Base-by-base conservation (phyloP, 2,888 invertebrate genomes). In the Morpho achilles region DNA sequence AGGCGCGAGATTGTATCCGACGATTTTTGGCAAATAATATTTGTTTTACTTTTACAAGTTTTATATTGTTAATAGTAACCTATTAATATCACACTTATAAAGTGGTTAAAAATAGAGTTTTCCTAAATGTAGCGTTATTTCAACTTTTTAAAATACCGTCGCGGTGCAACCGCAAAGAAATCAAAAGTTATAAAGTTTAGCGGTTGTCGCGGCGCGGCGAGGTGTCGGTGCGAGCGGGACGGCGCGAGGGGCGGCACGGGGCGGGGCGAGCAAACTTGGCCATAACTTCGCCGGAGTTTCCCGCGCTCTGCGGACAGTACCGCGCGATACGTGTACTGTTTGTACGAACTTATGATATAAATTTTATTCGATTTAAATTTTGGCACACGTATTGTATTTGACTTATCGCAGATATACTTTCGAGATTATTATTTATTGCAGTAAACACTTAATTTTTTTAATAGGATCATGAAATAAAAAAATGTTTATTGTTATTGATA, bases 211-310 rank as follows among this genome's bases (percentile, higher is more conserved):
- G 69, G 73, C 75, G 75, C 73, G 74, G 75, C 80, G 68, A 72
- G 73, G 73, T 71, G 75, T 77, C 71, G 79, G 84, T 78, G 80
- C 55, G 69, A 71, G 72, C 71, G 76, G 78, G 80, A 68, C 72
- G 70, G 75, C 74, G 73, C 53, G 73, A 64, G 81, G 82, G 68
- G 73, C 66, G 80, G 69, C 66, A 75, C 73, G 70, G 75, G 81
- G 83, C 77, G 82, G 80, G 68, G 73, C 73, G 70, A 62, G 66
- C 65, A 79, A 84, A 82, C 80, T 85, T 80, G 69, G 67, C 66
- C 54, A 59, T 61, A 80, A 84, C 75, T 84, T 87, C 76, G 63
- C 58, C 59, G 58, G 75, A 83, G 75, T 88, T 88, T 87, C 87
- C 86, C 61, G 63, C 63, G 63, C 54, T 60, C 53, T 40, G 45